These are phyloP conservation scores for Drosophila neoperkinsi DNA, from an alignment of 2,888 invertebrate genomes.

Conservation along the genomic window DNA sequence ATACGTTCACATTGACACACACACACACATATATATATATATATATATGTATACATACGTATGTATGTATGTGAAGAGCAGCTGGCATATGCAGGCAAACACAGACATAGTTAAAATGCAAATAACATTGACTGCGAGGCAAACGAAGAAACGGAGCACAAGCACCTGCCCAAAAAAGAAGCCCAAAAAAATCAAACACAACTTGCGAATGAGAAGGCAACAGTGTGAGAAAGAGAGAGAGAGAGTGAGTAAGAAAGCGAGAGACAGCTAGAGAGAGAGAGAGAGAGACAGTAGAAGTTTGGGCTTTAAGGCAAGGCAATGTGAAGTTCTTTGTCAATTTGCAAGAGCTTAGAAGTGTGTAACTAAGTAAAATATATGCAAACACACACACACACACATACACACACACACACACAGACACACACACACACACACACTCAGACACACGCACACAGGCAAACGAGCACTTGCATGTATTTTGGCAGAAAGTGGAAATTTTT, in stretches of 20 bases:
- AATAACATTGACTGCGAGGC: constrained; percentile 69
- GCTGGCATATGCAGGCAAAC: constrained; percentile 37
- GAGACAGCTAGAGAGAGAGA: not conserved
- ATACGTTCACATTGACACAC: constrained; percentile 30
- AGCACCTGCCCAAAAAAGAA: constrained; percentile 66
- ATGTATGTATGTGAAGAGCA: constrained; percentile 6
- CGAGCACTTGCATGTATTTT: constrained; percentile 34
- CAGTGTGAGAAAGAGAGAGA: constrained; percentile 2
- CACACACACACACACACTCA: constrained; percentile 6
- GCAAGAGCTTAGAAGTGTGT: constrained; percentile 76
- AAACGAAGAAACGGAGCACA: constrained; percentile 48
- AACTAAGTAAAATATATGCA: constrained; percentile 63
- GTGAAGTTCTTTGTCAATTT: constrained; percentile 77
- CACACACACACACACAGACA: constrained; percentile 11
- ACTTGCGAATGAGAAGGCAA: constrained; percentile 25
- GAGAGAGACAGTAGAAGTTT: constrained; percentile 2
- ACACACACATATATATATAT: constrained; percentile 5
- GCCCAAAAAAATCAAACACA: constrained; percentile 67
- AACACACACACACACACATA: constrained; percentile 21
- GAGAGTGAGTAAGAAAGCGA: not conserved
- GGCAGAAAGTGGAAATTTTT: constrained; percentile 41
- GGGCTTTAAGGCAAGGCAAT: constrained; percentile 26
- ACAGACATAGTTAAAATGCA: constrained; percentile 77
- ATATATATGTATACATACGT: not conserved
- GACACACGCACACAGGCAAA: constrained; percentile 11